Conservation (phyloP, 2,113 vertebrate species). For the Pterocles orientalis region DNA sequence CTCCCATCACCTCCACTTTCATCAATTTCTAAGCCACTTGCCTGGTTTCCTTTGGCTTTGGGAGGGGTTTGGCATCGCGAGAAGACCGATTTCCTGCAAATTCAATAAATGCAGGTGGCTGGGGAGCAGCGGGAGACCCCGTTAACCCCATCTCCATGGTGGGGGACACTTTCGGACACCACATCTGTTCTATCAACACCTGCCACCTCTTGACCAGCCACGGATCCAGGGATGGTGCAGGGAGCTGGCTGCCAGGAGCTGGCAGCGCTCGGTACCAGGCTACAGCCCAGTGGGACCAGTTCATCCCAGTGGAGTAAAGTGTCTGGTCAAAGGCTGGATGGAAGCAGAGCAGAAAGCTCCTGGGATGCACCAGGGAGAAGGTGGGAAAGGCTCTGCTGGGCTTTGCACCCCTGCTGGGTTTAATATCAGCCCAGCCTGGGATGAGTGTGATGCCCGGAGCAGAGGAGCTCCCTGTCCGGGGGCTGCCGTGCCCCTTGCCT, state of each 20-base stretch:
- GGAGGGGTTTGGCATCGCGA: not conserved
- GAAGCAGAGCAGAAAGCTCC: not conserved
- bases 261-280: fast-evolving
- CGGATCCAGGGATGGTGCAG: not conserved
- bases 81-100: not conserved
- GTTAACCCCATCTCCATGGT: fast-evolving
- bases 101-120: not conserved
- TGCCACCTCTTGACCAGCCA: not conserved
- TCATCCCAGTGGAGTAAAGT: fast-evolving
- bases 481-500: fast-evolving
- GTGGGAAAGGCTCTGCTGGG: not conserved
- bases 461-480: not conserved
- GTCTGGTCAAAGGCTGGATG: not conserved
- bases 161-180: not conserved
- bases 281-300: not conserved
- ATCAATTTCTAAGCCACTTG: not conserved
- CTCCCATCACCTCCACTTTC: not conserved
- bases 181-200: not conserved
- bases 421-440: not conserved
- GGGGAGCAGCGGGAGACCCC: not conserved
- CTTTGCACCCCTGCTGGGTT: not conserved
- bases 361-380: not conserved
- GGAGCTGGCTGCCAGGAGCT: not conserved
- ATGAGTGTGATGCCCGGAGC: fast-evolving
- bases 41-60: constrained; percentile 12